phyloP scores from a whole-genome alignment of 2,888 invertebrate genomes.

The Agonopterix arenella region DNA sequence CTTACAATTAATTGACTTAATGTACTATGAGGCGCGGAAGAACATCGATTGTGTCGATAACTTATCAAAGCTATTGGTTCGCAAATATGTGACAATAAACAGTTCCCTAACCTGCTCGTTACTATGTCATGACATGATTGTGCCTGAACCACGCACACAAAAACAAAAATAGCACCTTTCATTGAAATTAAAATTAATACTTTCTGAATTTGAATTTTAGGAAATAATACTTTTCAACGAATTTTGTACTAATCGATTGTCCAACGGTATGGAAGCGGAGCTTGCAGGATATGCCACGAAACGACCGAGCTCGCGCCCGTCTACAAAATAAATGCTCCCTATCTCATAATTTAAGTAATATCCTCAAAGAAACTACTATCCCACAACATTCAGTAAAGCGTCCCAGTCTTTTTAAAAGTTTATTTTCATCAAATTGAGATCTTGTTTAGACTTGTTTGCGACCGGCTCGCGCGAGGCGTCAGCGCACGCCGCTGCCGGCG shows the following conservation, averaged over 20 bases:
- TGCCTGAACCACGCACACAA: conserved; percentile 37
- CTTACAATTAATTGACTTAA: conserved; percentile 40
- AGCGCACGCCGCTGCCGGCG: conserved; percentile 15
- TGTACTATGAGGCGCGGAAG: conserved; percentile 55
- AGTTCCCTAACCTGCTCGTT: neutral
- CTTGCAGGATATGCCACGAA: conserved; percentile 33
- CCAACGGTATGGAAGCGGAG: conserved; percentile 48
- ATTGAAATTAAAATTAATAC: conserved; percentile 62
- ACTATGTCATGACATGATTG: conserved; percentile 17
- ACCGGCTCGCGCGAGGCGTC: conserved; percentile 35
- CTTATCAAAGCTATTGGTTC: conserved; percentile 14
- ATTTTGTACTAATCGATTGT: conserved; percentile 70
- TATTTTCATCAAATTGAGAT: conserved; percentile 77
- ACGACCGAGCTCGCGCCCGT: conserved; percentile 33
- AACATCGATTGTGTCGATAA: conserved; percentile 54
- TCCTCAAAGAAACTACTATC: conserved; percentile 72
- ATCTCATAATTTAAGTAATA: conserved; percentile 74
- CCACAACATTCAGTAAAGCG: conserved; percentile 77
- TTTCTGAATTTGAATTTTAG: conserved; percentile 67
- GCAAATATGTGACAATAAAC: conserved; percentile 7
- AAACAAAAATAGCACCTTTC: conserved; percentile 48
- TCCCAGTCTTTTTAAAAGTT: conserved; percentile 76
- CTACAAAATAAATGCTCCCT: conserved; percentile 68
- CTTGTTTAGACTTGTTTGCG: conserved; percentile 72
- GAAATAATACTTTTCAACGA: conserved; percentile 70